phyloP scores from a whole-genome alignment of 2,888 invertebrate genomes.

The Stenodera caucasica region DNA sequence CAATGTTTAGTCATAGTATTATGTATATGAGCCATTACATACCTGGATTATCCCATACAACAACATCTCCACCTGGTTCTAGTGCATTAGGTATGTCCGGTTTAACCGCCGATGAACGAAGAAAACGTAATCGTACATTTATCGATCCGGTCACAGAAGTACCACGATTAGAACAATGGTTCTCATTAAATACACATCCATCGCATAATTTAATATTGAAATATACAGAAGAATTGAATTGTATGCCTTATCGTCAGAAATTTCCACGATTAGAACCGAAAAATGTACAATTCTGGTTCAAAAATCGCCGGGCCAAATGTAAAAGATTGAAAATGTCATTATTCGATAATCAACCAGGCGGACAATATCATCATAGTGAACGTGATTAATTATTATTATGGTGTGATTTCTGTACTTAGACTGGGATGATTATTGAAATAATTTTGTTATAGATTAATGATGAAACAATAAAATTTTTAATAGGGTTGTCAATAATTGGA shows the following conservation, averaged over 20 bases:
- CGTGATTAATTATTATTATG: slow-evolving; percentile 55
- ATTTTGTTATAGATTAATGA: slow-evolving; percentile 18
- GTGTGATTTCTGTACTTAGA: slow-evolving; percentile 35
- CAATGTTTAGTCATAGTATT: slow-evolving; percentile 86
- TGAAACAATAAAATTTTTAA: slow-evolving; percentile 30
- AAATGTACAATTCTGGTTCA: slow-evolving; percentile 99
- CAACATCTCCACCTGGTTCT: slow-evolving; percentile 61
- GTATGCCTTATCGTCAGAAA: slow-evolving; percentile 96
- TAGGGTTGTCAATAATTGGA: slow-evolving; percentile 29
- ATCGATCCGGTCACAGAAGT: slow-evolving; percentile 99
- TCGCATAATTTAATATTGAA: slow-evolving; percentile 97
- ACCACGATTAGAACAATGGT: slow-evolving; percentile 92
- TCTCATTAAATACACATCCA: slow-evolving; percentile 96
- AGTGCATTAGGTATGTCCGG: slow-evolving; percentile 62
- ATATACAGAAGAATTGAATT: slow-evolving; percentile 96
- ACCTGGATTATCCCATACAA: slow-evolving; percentile 60
- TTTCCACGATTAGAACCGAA: slow-evolving; percentile 98
- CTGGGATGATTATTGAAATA: slow-evolving; percentile 13
- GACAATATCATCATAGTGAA: slow-evolving; percentile 64
- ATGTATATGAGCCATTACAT: slow-evolving; percentile 93
- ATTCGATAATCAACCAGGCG: slow-evolving; percentile 73
- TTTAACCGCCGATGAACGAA: slow-evolving; percentile 78
- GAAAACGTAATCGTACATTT: slow-evolving; percentile 96
- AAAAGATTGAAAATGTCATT: slow-evolving; percentile 92
- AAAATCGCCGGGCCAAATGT: slow-evolving; percentile 97